Conservation (phyloP, 2,113 vertebrate genomes). For the Anolis carolinensis region DNA sequence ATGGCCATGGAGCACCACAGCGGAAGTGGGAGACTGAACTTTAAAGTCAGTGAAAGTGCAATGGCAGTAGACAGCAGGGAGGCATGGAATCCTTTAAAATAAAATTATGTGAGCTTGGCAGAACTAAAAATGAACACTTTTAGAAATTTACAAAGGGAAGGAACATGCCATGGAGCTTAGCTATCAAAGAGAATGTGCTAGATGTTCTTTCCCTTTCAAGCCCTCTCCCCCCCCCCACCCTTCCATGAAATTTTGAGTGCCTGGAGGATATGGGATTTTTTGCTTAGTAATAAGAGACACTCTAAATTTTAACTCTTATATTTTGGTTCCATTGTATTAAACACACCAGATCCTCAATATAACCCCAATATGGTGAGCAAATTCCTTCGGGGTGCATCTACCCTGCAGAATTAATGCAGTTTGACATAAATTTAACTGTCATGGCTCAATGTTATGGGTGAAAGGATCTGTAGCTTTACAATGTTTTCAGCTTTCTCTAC, state of each 20-base stretch:
- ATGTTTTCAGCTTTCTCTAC: too few relatives aligned
- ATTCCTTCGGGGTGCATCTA: too few relatives aligned
- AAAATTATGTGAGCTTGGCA: constrained; percentile 4
- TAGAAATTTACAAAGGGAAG: constrained; percentile 28
- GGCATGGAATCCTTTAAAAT: background rate
- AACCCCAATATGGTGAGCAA: background rate
- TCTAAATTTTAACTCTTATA: background rate
- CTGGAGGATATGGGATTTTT: background rate
- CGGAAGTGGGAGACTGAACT: background rate
- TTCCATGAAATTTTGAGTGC: background rate
- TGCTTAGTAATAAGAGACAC: background rate
- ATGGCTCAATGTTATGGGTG: too few relatives aligned
- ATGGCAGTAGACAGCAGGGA: background rate
- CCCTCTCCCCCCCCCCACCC: background rate
- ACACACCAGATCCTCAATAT: background rate
- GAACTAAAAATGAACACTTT: constrained; percentile 22
- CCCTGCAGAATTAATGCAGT: too few relatives aligned
- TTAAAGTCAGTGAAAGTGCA: constrained; percentile 13
- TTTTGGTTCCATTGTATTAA: background rate
- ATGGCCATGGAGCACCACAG: background rate
- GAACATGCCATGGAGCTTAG: constrained; percentile 13
- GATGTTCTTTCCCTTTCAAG: background rate
- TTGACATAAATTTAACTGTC: too few relatives aligned
- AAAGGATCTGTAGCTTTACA: too few relatives aligned
- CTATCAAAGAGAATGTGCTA: constrained; percentile 19